These are phyloP conservation scores for Micropterix aruncella DNA, from an alignment of 2,888 invertebrate genomes.

Conservation along the genomic window DNA sequence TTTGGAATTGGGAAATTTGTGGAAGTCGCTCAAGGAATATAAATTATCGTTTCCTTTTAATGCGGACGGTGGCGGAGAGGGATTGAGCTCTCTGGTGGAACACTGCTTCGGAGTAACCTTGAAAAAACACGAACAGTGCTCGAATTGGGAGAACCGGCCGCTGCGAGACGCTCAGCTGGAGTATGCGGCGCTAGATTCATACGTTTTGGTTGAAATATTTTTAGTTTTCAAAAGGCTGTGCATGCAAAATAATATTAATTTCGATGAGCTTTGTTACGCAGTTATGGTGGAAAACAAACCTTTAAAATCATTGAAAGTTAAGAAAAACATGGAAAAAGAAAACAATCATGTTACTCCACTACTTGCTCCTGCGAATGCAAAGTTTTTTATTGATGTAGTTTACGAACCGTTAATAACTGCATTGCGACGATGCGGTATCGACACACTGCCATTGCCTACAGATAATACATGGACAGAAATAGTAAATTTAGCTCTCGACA, in stretches of 20 bases:
- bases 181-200: conserved; percentile 84
- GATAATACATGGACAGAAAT: conserved; percentile 33
- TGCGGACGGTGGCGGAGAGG: conserved; percentile 40
- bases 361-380: background rate
- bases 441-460: conserved; percentile 49
- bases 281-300: conserved; percentile 39
- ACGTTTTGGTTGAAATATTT: conserved; percentile 72
- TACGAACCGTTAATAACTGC: conserved; percentile 19
- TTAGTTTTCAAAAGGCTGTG: conserved; percentile 39
- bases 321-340: conserved; percentile 17
- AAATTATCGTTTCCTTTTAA: conserved; percentile 24
- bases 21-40: conserved; percentile 26
- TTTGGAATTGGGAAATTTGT: conserved; percentile 26
- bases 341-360: conserved; percentile 3
- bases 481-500: conserved; percentile 30
- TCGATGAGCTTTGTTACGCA: conserved; percentile 47
- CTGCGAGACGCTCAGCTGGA: conserved; percentile 60
- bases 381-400: background rate
- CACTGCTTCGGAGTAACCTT: conserved; percentile 62
- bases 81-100: conserved; percentile 60
- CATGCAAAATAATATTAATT: conserved; percentile 37
- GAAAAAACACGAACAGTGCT: conserved; percentile 82
- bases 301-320: conserved; percentile 22
- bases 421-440: conserved; percentile 37
- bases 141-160: conserved; percentile 81